Percentiles rank a stretch among this genome's conserved stretches.
Evolutionary conservation across 2,113 vertebrate genomes (phyloP).

Genomic region (Apodemus sylvaticus): DNA sequence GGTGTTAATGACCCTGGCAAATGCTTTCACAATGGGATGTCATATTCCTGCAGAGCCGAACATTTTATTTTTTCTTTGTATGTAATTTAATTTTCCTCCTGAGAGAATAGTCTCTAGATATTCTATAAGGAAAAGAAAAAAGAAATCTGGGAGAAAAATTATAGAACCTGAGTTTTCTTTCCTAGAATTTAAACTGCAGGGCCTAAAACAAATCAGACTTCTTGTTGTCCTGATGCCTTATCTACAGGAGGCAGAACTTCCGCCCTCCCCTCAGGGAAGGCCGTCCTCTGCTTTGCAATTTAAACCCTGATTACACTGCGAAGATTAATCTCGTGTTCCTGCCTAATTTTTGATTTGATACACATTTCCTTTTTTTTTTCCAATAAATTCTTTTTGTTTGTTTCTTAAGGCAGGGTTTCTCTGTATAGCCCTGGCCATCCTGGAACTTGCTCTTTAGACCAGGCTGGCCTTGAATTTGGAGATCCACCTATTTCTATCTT

Average conservation of each 20-base stretch:
- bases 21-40: slow-evolving; percentile 20
- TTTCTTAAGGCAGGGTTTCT: not conserved
- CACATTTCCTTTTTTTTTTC: not conserved
- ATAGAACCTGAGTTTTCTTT: slow-evolving; percentile 28
- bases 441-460: not conserved
- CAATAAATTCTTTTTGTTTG: not conserved
- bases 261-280: slow-evolving; percentile 37
- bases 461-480: not conserved
- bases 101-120: slow-evolving; percentile 53
- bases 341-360: slow-evolving; percentile 18
- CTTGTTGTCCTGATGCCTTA: slow-evolving; percentile 1
- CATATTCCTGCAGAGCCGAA: not conserved
- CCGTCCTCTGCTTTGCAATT: not conserved
- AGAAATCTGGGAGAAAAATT: slow-evolving; percentile 6
- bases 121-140: slow-evolving; percentile 16
- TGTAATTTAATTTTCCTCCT: slow-evolving; percentile 63
- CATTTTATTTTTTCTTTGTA: slow-evolving; percentile 38
- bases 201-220: slow-evolving; percentile 36
- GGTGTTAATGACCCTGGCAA: not conserved
- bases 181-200: slow-evolving; percentile 44
- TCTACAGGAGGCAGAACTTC: slow-evolving; percentile 46
- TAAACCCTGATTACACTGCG: slow-evolving; percentile 41
- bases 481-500: not conserved
- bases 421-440: not conserved
- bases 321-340: slow-evolving; percentile 56